A percentile compares a stretch with the other conserved stretches of the same genome.
phyloP scores from a whole-genome alignment of 2,888 invertebrate genomes.

The Pollenia angustigena region DNA sequence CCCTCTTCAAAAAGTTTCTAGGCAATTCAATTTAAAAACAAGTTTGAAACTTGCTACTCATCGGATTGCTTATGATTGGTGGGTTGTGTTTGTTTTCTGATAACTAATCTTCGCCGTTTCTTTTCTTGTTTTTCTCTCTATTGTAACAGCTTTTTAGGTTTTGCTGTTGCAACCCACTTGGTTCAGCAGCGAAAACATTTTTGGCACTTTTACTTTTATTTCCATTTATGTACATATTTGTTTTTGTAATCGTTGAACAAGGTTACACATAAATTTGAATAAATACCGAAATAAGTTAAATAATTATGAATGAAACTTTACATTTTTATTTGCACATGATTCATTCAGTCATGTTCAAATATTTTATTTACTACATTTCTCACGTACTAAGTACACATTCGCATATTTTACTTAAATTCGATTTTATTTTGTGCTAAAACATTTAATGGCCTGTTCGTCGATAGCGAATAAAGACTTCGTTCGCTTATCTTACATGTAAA shows the following conservation, averaged over 20 bases:
- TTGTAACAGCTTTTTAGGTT: background rate
- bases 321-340: background rate
- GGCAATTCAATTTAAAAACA: too few species aligned
- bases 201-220: constrained; percentile 67
- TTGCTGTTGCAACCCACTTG: constrained; percentile 43
- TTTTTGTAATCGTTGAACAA: constrained; percentile 39
- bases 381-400: background rate
- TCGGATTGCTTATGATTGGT: too few species aligned
- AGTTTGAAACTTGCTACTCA: too few species aligned
- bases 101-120: constrained; percentile 18
- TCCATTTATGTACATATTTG: background rate
- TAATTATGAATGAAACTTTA: constrained; percentile 6
- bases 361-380: background rate
- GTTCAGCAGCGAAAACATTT: constrained; percentile 30
- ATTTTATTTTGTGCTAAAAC: too few species aligned
- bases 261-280: constrained; percentile 45
- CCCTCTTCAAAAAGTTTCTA: too few species aligned
- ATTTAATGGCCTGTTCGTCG: too few species aligned
- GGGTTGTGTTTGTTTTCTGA: too few species aligned
- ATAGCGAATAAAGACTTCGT: too few species aligned
- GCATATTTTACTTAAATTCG: background rate
- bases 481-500: too few species aligned
- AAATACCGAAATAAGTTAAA: background rate
- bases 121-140: constrained; percentile 24
- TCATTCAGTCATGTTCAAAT: constrained; percentile 1